These are phyloP conservation scores for Scytalopus superciliaris DNA, from an alignment of 2,113 vertebrate genomes.

Conservation along the genomic window DNA sequence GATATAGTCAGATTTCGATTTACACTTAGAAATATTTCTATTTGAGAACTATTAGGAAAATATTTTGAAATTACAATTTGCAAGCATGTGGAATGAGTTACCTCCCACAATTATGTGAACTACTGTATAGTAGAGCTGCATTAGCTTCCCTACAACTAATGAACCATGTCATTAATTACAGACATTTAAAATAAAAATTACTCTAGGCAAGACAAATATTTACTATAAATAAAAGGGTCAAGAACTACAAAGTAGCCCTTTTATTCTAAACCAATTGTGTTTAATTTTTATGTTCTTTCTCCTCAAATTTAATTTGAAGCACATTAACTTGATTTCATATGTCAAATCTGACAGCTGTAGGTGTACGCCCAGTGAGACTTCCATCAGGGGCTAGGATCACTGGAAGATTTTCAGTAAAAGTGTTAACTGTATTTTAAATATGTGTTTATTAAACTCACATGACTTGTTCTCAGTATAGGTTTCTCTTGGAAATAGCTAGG, in stretches of 20 bases:
- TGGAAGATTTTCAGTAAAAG: neutral
- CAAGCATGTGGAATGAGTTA: constrained; percentile 74
- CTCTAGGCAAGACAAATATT: constrained; percentile 66
- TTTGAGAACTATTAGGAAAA: constrained; percentile 62
- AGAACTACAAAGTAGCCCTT: constrained; percentile 62
- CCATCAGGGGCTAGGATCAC: neutral
- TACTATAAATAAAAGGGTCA: constrained; percentile 71
- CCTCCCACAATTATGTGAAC: constrained; percentile 58
- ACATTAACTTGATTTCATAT: constrained; percentile 61
- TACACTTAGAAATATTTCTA: constrained; percentile 61
- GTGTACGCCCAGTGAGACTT: neutral
- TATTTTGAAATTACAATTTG: constrained; percentile 56
- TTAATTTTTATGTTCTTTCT: constrained; percentile 40
- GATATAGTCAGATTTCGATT: constrained; percentile 50
- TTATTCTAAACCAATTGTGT: constrained; percentile 62
- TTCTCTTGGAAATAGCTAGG: neutral
- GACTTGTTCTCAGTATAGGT: neutral
- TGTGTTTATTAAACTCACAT: neutral
- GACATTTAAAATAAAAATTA: constrained; percentile 73
- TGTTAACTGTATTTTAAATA: neutral
- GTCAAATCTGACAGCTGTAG: constrained; percentile 28
- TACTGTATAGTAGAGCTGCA: constrained; percentile 59
- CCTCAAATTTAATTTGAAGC: constrained; percentile 60
- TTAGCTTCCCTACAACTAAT: constrained; percentile 68
- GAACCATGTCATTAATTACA: constrained; percentile 81